Percentiles rank a stretch among this genome's conserved stretches.
Conservation (phyloP, 2,888 invertebrate species). For the Taenaris catops region DNA sequence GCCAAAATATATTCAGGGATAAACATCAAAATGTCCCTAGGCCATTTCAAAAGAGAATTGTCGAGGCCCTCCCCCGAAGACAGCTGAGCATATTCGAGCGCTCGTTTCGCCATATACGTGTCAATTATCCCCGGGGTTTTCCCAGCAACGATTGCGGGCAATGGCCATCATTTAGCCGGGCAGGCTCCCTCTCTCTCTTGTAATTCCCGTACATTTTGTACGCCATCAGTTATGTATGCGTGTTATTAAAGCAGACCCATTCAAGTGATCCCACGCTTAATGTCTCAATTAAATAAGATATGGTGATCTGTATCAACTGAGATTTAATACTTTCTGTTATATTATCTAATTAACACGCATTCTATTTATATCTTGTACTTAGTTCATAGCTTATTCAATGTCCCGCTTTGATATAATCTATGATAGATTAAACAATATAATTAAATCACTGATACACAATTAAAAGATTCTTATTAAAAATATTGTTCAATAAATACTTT, state of each 20-base stretch:
- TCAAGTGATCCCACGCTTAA: slow-evolving; percentile 58
- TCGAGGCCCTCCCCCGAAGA: slow-evolving; percentile 26
- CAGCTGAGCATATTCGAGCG: slow-evolving; percentile 27
- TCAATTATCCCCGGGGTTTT: slow-evolving; percentile 31
- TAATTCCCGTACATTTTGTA: slow-evolving; percentile 20
- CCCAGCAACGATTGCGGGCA: slow-evolving; percentile 15
- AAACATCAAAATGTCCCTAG: slow-evolving; percentile 19
- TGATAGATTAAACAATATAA: too few relatives aligned
- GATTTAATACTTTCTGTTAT: neutral
- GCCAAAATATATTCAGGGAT: slow-evolving; percentile 20
- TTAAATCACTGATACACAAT: too few relatives aligned
- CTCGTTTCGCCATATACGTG: slow-evolving; percentile 57
- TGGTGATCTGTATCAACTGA: neutral
- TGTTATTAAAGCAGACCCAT: slow-evolving; percentile 60
- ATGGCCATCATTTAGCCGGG: slow-evolving; percentile 23
- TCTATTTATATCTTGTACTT: too few relatives aligned
- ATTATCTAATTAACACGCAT: too few relatives aligned
- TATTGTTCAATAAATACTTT: too few relatives aligned
- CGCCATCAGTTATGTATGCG: slow-evolving; percentile 61
- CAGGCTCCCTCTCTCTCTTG: slow-evolving; percentile 29
- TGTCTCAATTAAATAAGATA: slow-evolving; percentile 60
- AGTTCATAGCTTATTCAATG: too few relatives aligned
- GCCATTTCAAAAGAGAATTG: slow-evolving; percentile 22
- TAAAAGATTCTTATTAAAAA: too few relatives aligned
- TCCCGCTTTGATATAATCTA: too few relatives aligned